A percentile compares a stretch with the other conserved stretches of the same genome.
phyloP scores from a whole-genome alignment of 2,888 invertebrate genomes.

The Thera britannica region DNA sequence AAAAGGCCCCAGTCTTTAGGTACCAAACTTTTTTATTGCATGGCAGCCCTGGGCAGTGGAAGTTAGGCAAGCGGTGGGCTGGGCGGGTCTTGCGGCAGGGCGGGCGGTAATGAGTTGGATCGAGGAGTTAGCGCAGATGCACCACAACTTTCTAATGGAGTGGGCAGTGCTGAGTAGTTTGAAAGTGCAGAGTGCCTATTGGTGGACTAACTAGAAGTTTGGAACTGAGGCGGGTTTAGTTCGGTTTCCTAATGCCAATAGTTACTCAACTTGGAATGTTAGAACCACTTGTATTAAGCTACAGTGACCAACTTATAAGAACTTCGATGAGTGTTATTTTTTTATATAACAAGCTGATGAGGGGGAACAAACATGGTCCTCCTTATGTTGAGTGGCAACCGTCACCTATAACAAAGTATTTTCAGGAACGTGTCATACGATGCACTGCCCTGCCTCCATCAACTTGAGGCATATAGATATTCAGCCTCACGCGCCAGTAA shows the following conservation, averaged over 20 bases:
- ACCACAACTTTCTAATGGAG: constrained; percentile 40
- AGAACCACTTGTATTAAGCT: too few relatives aligned
- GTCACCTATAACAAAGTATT: too few relatives aligned
- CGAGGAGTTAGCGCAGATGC: constrained; percentile 48
- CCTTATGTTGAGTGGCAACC: too few relatives aligned
- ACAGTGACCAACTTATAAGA: too few relatives aligned
- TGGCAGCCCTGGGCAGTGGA: constrained; percentile 52
- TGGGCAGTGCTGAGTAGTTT: constrained; percentile 31
- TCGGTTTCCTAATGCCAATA: neutral
- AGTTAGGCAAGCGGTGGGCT: constrained; percentile 65
- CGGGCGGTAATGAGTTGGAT: constrained; percentile 72
- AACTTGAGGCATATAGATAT: too few relatives aligned
- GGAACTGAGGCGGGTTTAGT: neutral
- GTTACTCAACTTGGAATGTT: too few relatives aligned
- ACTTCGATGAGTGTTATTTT: too few relatives aligned
- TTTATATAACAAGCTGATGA: too few relatives aligned
- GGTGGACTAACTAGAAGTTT: constrained; percentile 13
- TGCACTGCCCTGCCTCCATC: too few relatives aligned
- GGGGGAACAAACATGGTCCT: too few relatives aligned
- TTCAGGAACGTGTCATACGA: too few relatives aligned
- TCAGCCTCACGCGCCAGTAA: too few relatives aligned
- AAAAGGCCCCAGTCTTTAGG: constrained; percentile 19
- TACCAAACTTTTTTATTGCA: constrained; percentile 21
- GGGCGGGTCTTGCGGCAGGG: constrained; percentile 74
- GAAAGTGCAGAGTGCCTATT: constrained; percentile 22